These are phyloP conservation scores for Chromis chromis DNA, from an alignment of 2,797 vertebrate species.

Conservation along the genomic window DNA sequence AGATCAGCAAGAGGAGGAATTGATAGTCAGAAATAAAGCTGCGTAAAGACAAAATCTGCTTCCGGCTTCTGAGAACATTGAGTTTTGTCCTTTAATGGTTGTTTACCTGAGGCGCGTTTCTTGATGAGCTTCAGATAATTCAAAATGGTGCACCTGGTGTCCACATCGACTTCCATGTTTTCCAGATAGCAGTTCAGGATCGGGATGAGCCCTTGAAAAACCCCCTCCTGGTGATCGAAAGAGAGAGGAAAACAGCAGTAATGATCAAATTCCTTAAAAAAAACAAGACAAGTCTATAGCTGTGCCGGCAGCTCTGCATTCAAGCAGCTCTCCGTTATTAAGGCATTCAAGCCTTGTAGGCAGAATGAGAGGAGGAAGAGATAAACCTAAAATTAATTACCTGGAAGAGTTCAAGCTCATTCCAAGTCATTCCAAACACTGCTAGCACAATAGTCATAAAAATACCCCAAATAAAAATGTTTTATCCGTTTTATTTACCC, in stretches of 20 bases:
- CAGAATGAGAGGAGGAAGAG: not conserved
- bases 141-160: conserved; percentile 97
- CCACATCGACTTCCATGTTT: conserved; percentile 99
- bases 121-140: conserved; percentile 99
- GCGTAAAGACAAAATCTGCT: not conserved
- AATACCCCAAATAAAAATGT: no score
- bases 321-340: not conserved
- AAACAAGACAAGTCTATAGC: not conserved
- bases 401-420: no score
- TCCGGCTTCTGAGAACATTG: not conserved
- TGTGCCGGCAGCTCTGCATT: no score
- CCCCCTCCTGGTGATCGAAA: conserved; percentile 88
- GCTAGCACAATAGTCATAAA: no score
- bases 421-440: no score
- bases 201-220: conserved; percentile 96
- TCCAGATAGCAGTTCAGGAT: conserved; percentile 97
- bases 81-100: not conserved
- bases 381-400: not conserved
- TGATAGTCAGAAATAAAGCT: not conserved
- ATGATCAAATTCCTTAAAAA: not conserved
- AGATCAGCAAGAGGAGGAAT: not conserved
- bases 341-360: not conserved
- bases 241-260: not conserved
- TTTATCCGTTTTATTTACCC: no score
- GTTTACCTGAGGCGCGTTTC: conserved; percentile 94